Evolutionary conservation across 2,888 invertebrate species (phyloP), one percentile per base, ranked within the genome.

Genomic region (Limnephilus auricula): DNA sequence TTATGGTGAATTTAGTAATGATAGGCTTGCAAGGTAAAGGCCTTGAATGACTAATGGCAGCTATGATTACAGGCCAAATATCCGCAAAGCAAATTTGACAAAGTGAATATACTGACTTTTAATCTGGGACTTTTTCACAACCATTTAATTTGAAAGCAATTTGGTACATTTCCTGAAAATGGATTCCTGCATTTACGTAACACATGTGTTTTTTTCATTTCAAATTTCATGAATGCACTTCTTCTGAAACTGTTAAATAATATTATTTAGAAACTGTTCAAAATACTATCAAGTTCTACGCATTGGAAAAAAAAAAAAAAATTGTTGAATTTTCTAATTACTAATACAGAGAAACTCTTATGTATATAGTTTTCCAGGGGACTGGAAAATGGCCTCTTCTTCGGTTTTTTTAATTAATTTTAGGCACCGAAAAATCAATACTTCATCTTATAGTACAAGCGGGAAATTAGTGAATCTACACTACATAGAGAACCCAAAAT

Each of bases 1-100:
- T 12, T 34, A n/a, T 37, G 32, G 34, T 65, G 87, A 79, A 18
- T 78, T 78, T 37, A 32, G 65, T 79, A 88, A 88, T 88, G 87
- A 78, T 30, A 88, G 65, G 79, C 13, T 88, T 10, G 78, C 18
- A 78, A 88, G n/a, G 30, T n/a, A 88, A 88, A 37, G 87, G 40
- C 87, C 78, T n/a, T 79, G 78, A 88, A 88, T 78, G 32, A 34
- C 87, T 79, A 88, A 88, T 88, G 45, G n/a, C 86, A 9, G 79
- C 37, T 37, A 88, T 88, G 87, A 88, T 88, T 88, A 88, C 34
- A 88, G 87, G 34, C 32, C 79, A 88, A 88, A 88, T 34, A 88
- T 79, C n/a, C n/a, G 87, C 87, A 78, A 79, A 25, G 87, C 50
- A 88, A 88, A 88, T 88, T 88, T 88, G 79, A 88, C 87, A 88